Evolutionary conservation across 2,888 invertebrate genomes (phyloP).

Genomic region (Cyrtodaria siliqua): DNA sequence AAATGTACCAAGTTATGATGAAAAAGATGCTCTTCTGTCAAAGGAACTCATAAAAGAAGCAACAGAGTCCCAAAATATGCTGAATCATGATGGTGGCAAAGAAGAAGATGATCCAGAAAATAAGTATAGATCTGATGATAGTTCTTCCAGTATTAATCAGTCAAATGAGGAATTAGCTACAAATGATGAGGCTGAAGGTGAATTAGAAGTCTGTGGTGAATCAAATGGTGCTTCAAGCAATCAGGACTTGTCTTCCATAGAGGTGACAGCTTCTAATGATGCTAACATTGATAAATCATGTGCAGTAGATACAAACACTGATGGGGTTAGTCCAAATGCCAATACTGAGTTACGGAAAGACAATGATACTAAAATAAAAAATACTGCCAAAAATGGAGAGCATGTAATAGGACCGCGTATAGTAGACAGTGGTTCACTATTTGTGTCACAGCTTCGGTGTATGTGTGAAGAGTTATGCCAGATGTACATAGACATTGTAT

Average conservation of each 20-base stretch:
- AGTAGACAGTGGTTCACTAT: conserved; percentile 65
- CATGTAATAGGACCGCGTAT: conserved; percentile 23
- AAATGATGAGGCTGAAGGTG: too few species aligned
- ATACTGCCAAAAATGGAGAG: neutral
- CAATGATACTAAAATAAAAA: neutral
- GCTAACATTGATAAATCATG: neutral
- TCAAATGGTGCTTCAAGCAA: neutral
- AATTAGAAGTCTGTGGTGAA: too few species aligned
- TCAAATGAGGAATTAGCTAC: too few species aligned
- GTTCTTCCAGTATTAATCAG: too few species aligned
- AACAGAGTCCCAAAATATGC: too few species aligned
- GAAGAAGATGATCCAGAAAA: neutral
- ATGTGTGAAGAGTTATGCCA: conserved; percentile 82
- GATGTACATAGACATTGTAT: conserved; percentile 81
- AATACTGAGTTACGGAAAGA: neutral
- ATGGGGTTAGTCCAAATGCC: neutral
- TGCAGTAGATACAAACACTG: neutral
- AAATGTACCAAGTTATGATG: neutral
- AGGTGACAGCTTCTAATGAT: neutral
- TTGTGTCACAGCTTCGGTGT: conserved; percentile 76
- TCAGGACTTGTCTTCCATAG: conserved; percentile 1
- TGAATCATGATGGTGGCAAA: neutral
- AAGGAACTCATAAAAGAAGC: too few species aligned
- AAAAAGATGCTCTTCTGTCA: neutral
- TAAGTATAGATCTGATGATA: neutral